Percentiles rank a stretch among this genome's conserved stretches.
Evolutionary conservation across 2,888 invertebrate genomes (phyloP).

Genomic region (Eristalis pertinax): DNA sequence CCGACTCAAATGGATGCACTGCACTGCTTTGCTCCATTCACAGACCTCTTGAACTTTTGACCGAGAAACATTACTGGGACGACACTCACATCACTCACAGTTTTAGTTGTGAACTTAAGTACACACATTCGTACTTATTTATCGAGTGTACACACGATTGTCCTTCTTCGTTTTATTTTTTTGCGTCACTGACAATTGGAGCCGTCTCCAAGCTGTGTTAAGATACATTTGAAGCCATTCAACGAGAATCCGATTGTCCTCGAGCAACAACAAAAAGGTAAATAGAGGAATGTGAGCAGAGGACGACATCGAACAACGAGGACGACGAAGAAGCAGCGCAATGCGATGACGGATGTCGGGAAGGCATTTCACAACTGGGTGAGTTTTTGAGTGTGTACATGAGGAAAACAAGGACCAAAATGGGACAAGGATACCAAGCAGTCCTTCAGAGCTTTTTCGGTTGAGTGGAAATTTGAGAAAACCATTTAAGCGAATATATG

Average conservation of each 20-base stretch:
- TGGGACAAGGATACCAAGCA: slow-evolving; percentile 64
- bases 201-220: neutral
- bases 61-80: slow-evolving; percentile 50
- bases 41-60: slow-evolving; percentile 69
- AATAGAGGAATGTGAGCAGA: neutral
- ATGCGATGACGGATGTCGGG: slow-evolving; percentile 39
- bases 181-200: neutral
- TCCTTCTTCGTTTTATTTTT: neutral
- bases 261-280: neutral
- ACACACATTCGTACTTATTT: neutral
- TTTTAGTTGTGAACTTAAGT: neutral
- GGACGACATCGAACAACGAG: slow-evolving; percentile 9
- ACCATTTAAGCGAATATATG: slow-evolving; percentile 56
- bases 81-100: neutral
- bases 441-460: slow-evolving; percentile 36
- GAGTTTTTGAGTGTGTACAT: slow-evolving; percentile 27
- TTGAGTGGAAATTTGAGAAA: slow-evolving; percentile 41
- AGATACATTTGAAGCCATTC: slow-evolving; percentile 54
- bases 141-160: neutral
- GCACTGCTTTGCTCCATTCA: neutral
- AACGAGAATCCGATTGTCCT: slow-evolving; percentile 55
- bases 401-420: slow-evolving; percentile 45
- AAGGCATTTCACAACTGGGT: slow-evolving; percentile 49
- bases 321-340: neutral
- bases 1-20: slow-evolving; percentile 21